Conservation (phyloP, 2,113 vertebrate species). For the Rhynchomys soricoides region DNA sequence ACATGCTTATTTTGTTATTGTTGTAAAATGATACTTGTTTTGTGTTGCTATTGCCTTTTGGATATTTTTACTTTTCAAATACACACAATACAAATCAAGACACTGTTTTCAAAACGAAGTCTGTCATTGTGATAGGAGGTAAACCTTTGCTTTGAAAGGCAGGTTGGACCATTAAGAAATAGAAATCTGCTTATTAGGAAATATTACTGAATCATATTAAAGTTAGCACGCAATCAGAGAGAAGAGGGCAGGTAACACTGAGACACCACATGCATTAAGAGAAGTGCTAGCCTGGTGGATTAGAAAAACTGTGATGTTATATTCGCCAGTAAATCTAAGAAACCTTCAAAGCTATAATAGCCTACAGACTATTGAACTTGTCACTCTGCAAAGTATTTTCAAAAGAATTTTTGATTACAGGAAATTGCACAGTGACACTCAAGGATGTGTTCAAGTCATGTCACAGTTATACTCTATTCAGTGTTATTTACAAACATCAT, state of each 20-base stretch:
- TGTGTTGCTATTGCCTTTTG: not conserved
- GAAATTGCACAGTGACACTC: slow-evolving; percentile 68
- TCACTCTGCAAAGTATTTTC: slow-evolving; percentile 45
- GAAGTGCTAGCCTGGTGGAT: not conserved
- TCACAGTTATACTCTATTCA: slow-evolving; percentile 68
- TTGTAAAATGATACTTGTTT: not conserved
- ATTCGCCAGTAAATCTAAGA: not conserved
- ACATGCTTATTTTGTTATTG: not conserved
- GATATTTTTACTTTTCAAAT: slow-evolving; percentile 29
- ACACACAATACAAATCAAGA: not conserved
- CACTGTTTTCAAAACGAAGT: not conserved
- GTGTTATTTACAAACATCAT: slow-evolving; percentile 70
- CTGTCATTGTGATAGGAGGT: not conserved
- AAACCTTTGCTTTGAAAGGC: not conserved
- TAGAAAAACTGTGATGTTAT: not conserved
- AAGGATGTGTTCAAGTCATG: slow-evolving; percentile 67
- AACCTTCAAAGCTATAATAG: not conserved
- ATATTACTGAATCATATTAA: not conserved
- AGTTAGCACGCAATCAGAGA: not conserved
- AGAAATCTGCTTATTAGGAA: not conserved
- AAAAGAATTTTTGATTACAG: slow-evolving; percentile 30
- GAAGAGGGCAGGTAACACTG: not conserved
- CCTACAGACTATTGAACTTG: slow-evolving; percentile 40
- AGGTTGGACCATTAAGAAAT: not conserved
- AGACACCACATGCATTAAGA: not conserved